A percentile compares a stretch with the other conserved stretches of the same genome.
Evolutionary conservation across 2,888 invertebrate genomes (phyloP).

Genomic region (Ormia ochracea): DNA sequence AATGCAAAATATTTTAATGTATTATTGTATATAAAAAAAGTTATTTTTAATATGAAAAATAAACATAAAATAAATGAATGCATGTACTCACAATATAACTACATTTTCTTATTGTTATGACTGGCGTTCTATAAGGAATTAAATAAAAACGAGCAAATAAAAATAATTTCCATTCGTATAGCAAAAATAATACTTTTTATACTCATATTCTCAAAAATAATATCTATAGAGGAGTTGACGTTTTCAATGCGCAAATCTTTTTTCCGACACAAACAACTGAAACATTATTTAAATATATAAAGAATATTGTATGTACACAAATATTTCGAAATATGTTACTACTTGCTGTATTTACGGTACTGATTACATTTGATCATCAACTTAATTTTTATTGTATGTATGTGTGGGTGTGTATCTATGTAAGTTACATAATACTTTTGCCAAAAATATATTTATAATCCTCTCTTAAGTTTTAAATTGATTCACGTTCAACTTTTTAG

Average conservation of each 20-base stretch:
- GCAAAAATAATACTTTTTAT: constrained; percentile 55
- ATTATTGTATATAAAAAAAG: constrained; percentile 5
- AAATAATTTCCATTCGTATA: constrained; percentile 53
- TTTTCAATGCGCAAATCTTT: constrained; percentile 7
- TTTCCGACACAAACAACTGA: constrained; percentile 8
- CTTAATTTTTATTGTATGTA: constrained; percentile 28
- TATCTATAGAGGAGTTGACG: constrained; percentile 22
- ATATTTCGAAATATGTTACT: constrained; percentile 16
- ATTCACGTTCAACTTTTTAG: constrained; percentile 57
- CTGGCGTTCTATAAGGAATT: constrained; percentile 46
- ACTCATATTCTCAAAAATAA: constrained; percentile 24
- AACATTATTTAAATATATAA: neutral
- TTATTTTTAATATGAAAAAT: neutral
- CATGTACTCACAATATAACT: constrained; percentile 24
- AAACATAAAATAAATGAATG: constrained; percentile 21
- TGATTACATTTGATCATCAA: neutral
- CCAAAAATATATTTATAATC: constrained; percentile 47
- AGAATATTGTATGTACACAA: constrained; percentile 8
- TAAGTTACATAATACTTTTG: constrained; percentile 46
- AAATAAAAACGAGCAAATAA: constrained; percentile 37
- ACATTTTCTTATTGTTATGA: constrained; percentile 54
- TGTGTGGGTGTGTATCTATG: constrained; percentile 18
- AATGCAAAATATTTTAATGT: no score
- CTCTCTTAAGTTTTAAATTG: constrained; percentile 42
- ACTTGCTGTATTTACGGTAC: neutral